Evolutionary conservation across 2,797 vertebrate genomes (phyloP).

Genomic region (Smutsia temminckii): DNA sequence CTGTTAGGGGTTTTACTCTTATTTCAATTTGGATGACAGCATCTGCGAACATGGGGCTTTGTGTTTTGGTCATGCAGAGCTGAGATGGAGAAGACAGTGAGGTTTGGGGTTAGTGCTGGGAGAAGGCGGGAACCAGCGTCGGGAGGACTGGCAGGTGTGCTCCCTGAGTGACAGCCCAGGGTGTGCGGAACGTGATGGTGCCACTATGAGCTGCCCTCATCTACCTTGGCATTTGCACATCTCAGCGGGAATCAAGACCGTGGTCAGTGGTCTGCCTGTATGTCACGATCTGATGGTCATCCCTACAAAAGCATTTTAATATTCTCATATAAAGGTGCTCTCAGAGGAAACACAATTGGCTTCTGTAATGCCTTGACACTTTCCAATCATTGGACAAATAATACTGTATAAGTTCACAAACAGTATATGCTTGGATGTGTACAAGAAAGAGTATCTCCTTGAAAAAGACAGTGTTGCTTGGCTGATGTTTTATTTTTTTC

Average conservation of each 20-base stretch:
- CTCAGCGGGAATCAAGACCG: neutral
- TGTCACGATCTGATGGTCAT: neutral
- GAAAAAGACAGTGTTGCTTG: neutral
- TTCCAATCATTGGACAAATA: constrained; percentile 44
- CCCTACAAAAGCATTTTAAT: constrained; percentile 55
- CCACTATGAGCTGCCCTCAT: neutral
- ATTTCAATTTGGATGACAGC: constrained; percentile 13
- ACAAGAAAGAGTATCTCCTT: neutral
- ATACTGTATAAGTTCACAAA: neutral
- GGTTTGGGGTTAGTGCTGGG: neutral
- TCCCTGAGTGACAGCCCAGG: neutral
- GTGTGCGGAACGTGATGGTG: neutral
- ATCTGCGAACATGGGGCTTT: neutral
- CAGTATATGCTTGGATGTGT: neutral
- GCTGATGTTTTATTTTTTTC: neutral
- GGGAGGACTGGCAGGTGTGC: neutral
- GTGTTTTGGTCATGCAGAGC: neutral
- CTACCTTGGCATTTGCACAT: neutral
- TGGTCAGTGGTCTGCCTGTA: neutral
- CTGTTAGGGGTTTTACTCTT: neutral
- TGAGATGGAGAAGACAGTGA: neutral
- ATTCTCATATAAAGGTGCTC: constrained; percentile 21
- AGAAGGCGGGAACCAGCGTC: neutral
- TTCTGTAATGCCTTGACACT: constrained; percentile 51
- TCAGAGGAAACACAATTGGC: constrained; percentile 45